These are phyloP conservation scores for Bos javanicus DNA, from an alignment of 2,113 vertebrate genomes.

Conservation along the genomic window DNA sequence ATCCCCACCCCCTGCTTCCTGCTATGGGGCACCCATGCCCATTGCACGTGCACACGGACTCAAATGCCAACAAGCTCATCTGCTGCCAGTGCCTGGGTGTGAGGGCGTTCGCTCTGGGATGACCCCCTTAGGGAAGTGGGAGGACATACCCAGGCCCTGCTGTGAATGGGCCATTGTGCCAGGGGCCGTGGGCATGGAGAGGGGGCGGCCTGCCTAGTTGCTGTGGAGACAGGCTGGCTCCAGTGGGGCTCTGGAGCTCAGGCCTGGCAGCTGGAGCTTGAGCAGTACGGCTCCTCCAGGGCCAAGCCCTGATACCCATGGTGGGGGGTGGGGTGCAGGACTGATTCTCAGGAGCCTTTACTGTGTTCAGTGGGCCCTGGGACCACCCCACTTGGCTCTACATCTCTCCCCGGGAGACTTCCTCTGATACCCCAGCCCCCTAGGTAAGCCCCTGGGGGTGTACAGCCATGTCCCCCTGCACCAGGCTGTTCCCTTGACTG, in stretches of 20 bases:
- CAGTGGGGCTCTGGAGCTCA: background rate
- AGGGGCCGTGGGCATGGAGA: background rate
- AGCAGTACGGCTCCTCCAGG: background rate
- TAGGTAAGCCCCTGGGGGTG: background rate
- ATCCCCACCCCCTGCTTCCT: background rate
- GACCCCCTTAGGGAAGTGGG: background rate
- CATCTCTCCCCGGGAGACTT: background rate
- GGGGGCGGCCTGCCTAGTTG: background rate
- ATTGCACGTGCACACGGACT: fast-evolving
- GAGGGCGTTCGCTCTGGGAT: background rate
- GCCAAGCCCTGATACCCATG: background rate
- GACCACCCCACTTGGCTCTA: background rate
- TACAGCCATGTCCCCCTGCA: too few relatives aligned
- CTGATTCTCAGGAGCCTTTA: background rate
- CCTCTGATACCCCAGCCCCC: background rate
- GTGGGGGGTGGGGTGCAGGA: background rate
- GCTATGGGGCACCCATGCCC: background rate
- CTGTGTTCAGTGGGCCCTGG: background rate
- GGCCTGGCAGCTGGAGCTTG: background rate
- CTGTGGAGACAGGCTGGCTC: conserved; percentile 29
- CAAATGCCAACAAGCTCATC: background rate
- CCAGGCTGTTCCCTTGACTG: background rate
- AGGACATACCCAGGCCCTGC: background rate
- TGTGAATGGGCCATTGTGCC: conserved; percentile 44
- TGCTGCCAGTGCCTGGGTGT: background rate